These are phyloP conservation scores for Acleris sparsana DNA, from an alignment of 2,888 invertebrate genomes.

Conservation along the genomic window DNA sequence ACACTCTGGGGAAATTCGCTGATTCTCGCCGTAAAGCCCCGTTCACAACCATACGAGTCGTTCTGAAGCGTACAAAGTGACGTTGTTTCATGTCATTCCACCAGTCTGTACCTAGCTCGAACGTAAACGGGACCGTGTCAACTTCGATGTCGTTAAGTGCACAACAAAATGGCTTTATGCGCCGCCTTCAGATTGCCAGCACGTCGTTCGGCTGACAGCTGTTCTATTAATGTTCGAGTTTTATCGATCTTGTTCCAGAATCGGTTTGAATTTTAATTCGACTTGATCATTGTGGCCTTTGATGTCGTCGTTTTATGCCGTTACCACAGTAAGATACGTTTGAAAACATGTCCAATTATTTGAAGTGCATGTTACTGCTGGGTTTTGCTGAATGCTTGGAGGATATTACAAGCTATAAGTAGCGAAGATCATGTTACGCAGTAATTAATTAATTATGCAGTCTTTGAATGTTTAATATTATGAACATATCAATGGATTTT, in stretches of 20 bases:
- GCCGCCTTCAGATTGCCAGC: conserved; percentile 52
- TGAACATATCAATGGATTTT: conserved; percentile 16
- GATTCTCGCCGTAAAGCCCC: conserved; percentile 66
- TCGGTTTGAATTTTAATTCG: conserved; percentile 67
- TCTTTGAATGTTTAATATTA: conserved; percentile 12
- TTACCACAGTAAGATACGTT: conserved; percentile 41
- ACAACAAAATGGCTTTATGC: conserved; percentile 64
- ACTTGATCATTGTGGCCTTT: conserved; percentile 55
- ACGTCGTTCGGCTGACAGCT: conserved; percentile 49
- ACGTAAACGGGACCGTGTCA: conserved; percentile 45
- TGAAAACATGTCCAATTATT: conserved; percentile 25
- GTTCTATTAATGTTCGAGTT: conserved; percentile 62
- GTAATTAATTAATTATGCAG: conserved; percentile 21
- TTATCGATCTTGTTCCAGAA: conserved; percentile 60
- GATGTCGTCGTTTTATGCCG: conserved; percentile 44
- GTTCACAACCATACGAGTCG: conserved; percentile 57
- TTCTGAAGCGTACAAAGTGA: conserved; percentile 49
- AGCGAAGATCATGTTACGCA: conserved; percentile 30
- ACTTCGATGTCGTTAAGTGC: conserved; percentile 64
- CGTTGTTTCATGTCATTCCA: conserved; percentile 39
- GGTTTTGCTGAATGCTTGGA: conserved; percentile 9
- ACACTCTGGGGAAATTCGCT: conserved; percentile 77
- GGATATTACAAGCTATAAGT: conserved; percentile 11
- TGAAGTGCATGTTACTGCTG: background rate
- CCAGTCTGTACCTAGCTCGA: conserved; percentile 40